Base-by-base conservation (phyloP, 2,113 vertebrate genomes). In the Neolamprologus brichardi region DNA sequence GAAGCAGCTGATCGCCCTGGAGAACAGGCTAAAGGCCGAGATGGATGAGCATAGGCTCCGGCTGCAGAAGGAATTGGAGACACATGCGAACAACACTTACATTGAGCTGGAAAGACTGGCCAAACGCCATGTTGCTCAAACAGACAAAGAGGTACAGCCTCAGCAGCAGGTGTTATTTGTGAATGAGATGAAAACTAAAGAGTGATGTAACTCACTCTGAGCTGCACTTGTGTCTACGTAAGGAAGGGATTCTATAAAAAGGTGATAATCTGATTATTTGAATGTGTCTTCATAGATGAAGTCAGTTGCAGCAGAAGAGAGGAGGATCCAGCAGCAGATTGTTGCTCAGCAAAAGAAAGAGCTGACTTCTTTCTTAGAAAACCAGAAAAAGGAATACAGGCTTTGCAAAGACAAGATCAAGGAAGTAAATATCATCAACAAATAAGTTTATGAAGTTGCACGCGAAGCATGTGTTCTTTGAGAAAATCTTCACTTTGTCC, bases 1-100 rank as follows among this genome's bases (percentile, higher is more conserved):
- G 98, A 99, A 99, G 97, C 99, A 99, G 98, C 98, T 99, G 98
- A 99, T 99, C 97, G 99, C 98, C 97, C 97, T 99, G 97, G 99
- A 99, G 95, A 99, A 99, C 96, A 98, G 99, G 97, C 97, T 99
- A 96, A 99, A 99, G 97, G 98, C 98, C 92, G 99, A 99, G 97
- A 99, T 99, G 98, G 99, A 99, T 91, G 98, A 99, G 97, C 99
- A 99, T 96, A 97, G 98, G 97, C 98, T 99, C 95, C 98, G 98
- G 96, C 97, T 99, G 93, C 98, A 99, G 97, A 99, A 99, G 96
- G 99, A 99, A 97, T 97, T 99, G 96, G 99, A 99, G 96, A 99
- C 98, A 2, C 98, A 99, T 4, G 97, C 98, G 95, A 99, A 99
- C 97, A 98, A 99, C 97, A 98, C 98, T 96, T 99, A 98, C 97